Evolutionary conservation across 2,888 invertebrate genomes (phyloP), one percentile per base, ranked within the genome.

Genomic region (Notodonta dromedarius): DNA sequence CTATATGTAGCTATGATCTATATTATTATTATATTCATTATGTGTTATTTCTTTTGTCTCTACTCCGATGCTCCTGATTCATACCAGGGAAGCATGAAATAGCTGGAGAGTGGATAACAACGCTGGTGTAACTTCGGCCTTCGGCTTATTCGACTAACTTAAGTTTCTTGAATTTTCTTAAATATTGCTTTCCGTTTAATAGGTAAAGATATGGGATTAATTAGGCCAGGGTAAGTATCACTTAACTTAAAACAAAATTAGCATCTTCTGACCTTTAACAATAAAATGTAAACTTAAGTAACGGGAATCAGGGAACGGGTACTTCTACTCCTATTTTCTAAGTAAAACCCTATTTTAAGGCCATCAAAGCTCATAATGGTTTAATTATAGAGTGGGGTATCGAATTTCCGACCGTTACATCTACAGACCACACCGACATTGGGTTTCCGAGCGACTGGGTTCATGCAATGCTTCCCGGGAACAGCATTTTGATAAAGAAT

Each of bases 341-440:
- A 46, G 40, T 63, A 58, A 57, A 4, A 14, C 46, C 56, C 60
- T 67, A 64, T 67, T 12, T 12, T 0, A 53, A 58, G 57, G n/a
- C 54, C 24, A 51, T 48, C 69, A 76, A 66, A 66, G 75, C 63
- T 66, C 40, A 70, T 67, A 76, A 62, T 72, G 54, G 63, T 59
- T 39, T 60, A 55, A 57, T 62, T 63, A 50, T 51, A 40, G 56
- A 58, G 54, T 67, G 39, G 35, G 61, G 74, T 81, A 77, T 85
- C 83, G 63, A 65, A 71, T 85, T 79, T 71, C 84, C 62, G 70
- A 79, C 84, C 83, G 84, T 83, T 83, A 82, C 69, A 74, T 68
- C 66, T 70, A 70, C 66, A 72, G 77, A 76, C 80, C 78, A 76
- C 79, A 76, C 79, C 74, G 72, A 62, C 73, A 66, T 65, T 66